Percentiles rank a stretch among this genome's conserved stretches.
Evolutionary conservation across 2,797 vertebrate species (phyloP).

Genomic region (Poeciliopsis paucimaculata): DNA sequence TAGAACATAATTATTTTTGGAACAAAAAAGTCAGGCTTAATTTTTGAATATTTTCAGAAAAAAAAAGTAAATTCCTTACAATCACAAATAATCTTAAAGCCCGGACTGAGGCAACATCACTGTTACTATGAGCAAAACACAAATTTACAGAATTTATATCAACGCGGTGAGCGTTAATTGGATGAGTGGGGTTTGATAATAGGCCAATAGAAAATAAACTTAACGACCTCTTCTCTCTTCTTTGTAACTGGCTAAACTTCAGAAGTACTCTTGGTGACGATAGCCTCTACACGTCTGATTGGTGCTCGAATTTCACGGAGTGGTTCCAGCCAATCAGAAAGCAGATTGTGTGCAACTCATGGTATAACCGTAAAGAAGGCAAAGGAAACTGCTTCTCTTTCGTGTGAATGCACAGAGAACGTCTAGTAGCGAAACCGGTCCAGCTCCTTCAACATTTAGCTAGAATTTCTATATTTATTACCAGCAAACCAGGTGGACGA

Average conservation of each 20-base stretch:
- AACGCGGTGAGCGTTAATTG: constrained; percentile 73
- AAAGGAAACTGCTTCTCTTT: constrained; percentile 66
- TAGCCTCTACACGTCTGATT: constrained; percentile 29
- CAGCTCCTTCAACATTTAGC: constrained; percentile 62
- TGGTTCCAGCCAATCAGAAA: constrained; percentile 60
- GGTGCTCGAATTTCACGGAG: constrained; percentile 31
- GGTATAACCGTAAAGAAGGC: constrained; percentile 68
- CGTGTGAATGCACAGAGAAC: constrained; percentile 59
- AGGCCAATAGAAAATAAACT: constrained; percentile 51
- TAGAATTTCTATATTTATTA: constrained; percentile 79
- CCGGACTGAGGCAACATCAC: not conserved
- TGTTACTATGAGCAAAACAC: not conserved
- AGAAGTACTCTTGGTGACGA: constrained; percentile 22
- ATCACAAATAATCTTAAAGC: not conserved
- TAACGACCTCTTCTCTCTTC: constrained; percentile 1
- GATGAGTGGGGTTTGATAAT: constrained; percentile 29
- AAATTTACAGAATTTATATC: constrained; percentile 33
- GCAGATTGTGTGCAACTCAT: constrained; percentile 25
- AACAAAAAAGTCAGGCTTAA: not conserved
- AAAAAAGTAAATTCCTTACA: not conserved
- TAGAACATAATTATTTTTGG: not conserved
- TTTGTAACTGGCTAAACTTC: constrained; percentile 43
- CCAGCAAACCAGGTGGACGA: constrained; percentile 72
- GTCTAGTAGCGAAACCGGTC: constrained; percentile 54
- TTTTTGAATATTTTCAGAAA: not conserved